Evolutionary conservation across 2,113 vertebrate genomes (phyloP).

Genomic region (Diglossa brunneiventris): DNA sequence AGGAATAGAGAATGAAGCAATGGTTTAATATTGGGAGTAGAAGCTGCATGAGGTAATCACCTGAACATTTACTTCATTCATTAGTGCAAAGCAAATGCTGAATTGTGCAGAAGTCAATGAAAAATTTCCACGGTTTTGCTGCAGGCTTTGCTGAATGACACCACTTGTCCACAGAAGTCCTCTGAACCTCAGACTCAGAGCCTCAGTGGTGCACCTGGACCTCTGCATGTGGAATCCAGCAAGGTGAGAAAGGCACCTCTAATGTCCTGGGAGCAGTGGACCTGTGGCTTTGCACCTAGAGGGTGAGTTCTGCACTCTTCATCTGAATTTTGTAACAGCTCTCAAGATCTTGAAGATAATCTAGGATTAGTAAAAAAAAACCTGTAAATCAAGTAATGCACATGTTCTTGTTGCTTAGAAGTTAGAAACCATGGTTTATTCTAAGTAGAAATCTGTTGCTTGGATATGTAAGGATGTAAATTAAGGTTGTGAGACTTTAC

Average conservation of each 20-base stretch:
- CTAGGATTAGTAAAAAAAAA: background rate
- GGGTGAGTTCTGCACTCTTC: background rate
- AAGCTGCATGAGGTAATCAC: background rate
- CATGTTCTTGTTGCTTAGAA: background rate
- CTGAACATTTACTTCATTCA: slow-evolving; percentile 11
- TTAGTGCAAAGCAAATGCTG: background rate
- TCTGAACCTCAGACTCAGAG: background rate
- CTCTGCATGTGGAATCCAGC: background rate
- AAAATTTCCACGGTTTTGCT: background rate
- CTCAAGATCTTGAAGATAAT: background rate
- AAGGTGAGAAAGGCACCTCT: background rate
- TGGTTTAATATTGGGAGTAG: background rate
- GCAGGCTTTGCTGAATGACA: background rate
- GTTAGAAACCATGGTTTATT: background rate
- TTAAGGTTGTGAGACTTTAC: background rate
- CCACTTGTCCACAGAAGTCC: background rate
- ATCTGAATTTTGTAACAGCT: background rate
- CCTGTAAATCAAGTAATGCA: background rate
- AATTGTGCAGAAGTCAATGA: background rate
- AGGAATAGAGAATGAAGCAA: background rate
- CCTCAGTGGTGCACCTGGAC: background rate
- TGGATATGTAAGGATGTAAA: background rate
- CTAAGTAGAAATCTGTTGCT: background rate
- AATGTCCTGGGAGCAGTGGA: background rate
- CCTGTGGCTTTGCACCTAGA: background rate